These are phyloP conservation scores for Heteromormyrus szaboi DNA, from an alignment of 2,797 vertebrate genomes.

Conservation along the genomic window DNA sequence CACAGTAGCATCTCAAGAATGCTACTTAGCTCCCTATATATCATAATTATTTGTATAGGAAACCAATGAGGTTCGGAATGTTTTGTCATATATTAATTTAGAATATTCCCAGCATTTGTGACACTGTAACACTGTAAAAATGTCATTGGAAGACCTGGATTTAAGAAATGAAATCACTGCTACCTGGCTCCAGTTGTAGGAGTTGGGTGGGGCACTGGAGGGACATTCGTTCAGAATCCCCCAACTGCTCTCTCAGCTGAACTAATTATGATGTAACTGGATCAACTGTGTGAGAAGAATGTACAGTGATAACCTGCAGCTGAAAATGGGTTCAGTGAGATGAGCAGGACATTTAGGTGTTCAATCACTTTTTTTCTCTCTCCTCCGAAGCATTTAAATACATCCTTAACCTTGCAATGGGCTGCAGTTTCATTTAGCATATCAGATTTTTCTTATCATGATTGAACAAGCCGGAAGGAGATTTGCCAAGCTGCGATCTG, in stretches of 20 bases:
- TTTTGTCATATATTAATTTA: conserved; percentile 34
- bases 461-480: conserved; percentile 42
- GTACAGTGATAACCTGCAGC: conserved; percentile 79
- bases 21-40: not conserved
- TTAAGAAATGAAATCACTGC: conserved; percentile 79
- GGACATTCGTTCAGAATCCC: conserved; percentile 62
- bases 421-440: conserved; percentile 73
- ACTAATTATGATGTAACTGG: conserved; percentile 89
- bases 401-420: conserved; percentile 78
- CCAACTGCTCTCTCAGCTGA: conserved; percentile 63
- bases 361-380: conserved; percentile 70
- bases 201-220: not conserved
- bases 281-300: conserved; percentile 70
- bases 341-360: conserved; percentile 74
- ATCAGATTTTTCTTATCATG: conserved; percentile 50
- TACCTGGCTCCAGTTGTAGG: conserved; percentile 60
- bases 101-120: conserved; percentile 52
- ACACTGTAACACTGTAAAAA: conserved; percentile 63
- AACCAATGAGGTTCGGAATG: not conserved
- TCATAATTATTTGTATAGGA: not conserved
- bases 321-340: conserved; percentile 81
- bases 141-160: conserved; percentile 72
- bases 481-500: conserved; percentile 34
- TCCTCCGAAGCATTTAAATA: conserved; percentile 69
- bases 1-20: not conserved